phyloP scores from a whole-genome alignment of 2,888 invertebrate species.

The Cheilosia pagana region DNA sequence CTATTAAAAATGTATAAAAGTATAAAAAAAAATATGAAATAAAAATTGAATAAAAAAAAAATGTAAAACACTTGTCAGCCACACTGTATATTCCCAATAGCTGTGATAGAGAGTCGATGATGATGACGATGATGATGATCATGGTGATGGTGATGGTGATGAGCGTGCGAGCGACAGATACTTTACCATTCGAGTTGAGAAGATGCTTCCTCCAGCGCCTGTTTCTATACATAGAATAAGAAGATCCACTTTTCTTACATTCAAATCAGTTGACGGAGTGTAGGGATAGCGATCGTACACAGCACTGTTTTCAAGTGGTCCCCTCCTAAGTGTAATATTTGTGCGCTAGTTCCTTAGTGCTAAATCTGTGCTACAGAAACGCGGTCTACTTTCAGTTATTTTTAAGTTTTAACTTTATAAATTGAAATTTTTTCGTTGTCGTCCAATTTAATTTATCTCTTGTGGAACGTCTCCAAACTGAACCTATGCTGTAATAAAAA shows the following conservation, averaged over 20 bases:
- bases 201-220: slow-evolving; percentile 63
- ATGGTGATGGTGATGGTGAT: slow-evolving; percentile 47
- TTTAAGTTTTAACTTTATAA: slow-evolving; percentile 42
- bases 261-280: slow-evolving; percentile 78
- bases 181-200: slow-evolving; percentile 35
- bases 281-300: slow-evolving; percentile 77
- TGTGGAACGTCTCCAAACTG: slow-evolving; percentile 41
- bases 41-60: too few species aligned
- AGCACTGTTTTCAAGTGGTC: slow-evolving; percentile 58
- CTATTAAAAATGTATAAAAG: too few species aligned
- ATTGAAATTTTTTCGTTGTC: slow-evolving; percentile 26
- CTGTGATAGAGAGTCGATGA: slow-evolving; percentile 22
- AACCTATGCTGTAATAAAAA: slow-evolving; percentile 63
- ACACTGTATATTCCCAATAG: slow-evolving; percentile 42
- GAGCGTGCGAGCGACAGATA: slow-evolving; percentile 66
- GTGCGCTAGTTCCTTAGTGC: slow-evolving; percentile 56
- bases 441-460: slow-evolving; percentile 32
- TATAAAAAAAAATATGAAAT: too few species aligned
- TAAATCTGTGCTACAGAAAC: slow-evolving; percentile 41
- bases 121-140: slow-evolving; percentile 46
- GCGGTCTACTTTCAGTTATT: slow-evolving; percentile 51
- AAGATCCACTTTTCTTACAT: slow-evolving; percentile 78
- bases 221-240: slow-evolving; percentile 77
- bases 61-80: slow-evolving; percentile 1
- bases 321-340: slow-evolving; percentile 63